Evolutionary conservation across 2,888 invertebrate species (phyloP), one percentile per base, ranked within the genome.

Genomic region (Apotomis turbidana): DNA sequence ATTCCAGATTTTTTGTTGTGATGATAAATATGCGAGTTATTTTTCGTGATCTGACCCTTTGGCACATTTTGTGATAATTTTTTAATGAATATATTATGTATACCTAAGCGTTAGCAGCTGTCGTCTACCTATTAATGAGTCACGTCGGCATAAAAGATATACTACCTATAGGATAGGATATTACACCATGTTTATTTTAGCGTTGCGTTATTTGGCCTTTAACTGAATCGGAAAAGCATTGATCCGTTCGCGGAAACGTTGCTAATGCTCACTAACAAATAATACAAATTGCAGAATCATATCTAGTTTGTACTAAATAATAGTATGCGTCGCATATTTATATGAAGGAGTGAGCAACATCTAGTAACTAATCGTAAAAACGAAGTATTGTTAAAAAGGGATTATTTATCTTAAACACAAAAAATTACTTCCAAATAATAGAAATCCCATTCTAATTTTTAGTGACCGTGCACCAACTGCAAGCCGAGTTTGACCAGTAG

Each of bases 131-230:
- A 27, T 46, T 27, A 4, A 64, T 64, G 64, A 66, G 46, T 66
- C 66, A 66, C 46, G 12, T 27, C n/a, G n/a, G 9, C 49, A 49
- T 49, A 49, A 10, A 6, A 41, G 0, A 41, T 55, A 15, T 15
- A 15, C 15, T 15, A 15, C 15, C 15, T 15, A 15, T 57, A 15
- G 9, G 36, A 46, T 55, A n/a, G 44, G 46, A 57, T 57, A 66
- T 66, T 66, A 66, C 57, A 66, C n/a, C 55, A 57, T 66, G 66
- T 66, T 66, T 57, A 66, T 46, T 57, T 66, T 57, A 55, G 36
- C 46, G 46, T 66, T 66, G 15, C 66, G 66, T 46, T 66, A 57
- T 66, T 46, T 57, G 57, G 9, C 64, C 64, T 64, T 63, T 64
- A 55, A 64, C 54, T 64, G 55, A 55, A 64, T 64, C 64, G 64